Base-by-base conservation (phyloP, 2,888 invertebrate genomes). In the Palloptera scutellata region DNA sequence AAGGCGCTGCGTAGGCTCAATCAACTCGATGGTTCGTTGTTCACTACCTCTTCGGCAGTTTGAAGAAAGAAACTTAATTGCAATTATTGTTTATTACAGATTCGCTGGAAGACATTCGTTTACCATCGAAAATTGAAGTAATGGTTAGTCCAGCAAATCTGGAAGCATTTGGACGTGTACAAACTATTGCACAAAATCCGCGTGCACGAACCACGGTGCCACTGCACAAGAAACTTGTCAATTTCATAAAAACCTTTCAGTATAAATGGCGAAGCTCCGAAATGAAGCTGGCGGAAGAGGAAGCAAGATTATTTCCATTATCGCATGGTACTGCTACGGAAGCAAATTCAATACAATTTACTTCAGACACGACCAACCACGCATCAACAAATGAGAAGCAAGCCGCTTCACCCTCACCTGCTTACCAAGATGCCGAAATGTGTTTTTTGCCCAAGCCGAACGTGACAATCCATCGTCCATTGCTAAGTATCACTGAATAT, bases 181-280 rank as follows among this genome's bases (percentile, higher is more conserved):
- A 96, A 83, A 88, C 89, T 9, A 86, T 93, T 64, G 92, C 96
- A 1, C 96, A 96, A 87, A 97, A 97, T 88, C 97, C 97, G 41
- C 89, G 96, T 74, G 88, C 93, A 6, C 88, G 91, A 68, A 89
- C 91, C 51, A 87, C 89, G 59, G 86, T 94, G 63, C 91, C 93
- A 20, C 87, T 94, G 64, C 92, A 94, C 77, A 89, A 92, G 72
- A 87, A 91, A 57, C 86, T 96, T 10, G 87, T 88, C 13, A 89
- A 90, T 66, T 86, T 96, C 57, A 87, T 96, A 55, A 86, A 86
- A 72, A 92, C 90, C 78, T 88, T 97, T 72, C 89, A 90, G 76
- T 87, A 87, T 69, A 89, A 94, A 76, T 97, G 97, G 97, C 88
- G 88, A 70, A 88, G 89, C 40, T 85, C 85, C 12, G 87, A 87